Conservation (phyloP, 2,797 vertebrate genomes). For the Sciurus carolinensis region DNA sequence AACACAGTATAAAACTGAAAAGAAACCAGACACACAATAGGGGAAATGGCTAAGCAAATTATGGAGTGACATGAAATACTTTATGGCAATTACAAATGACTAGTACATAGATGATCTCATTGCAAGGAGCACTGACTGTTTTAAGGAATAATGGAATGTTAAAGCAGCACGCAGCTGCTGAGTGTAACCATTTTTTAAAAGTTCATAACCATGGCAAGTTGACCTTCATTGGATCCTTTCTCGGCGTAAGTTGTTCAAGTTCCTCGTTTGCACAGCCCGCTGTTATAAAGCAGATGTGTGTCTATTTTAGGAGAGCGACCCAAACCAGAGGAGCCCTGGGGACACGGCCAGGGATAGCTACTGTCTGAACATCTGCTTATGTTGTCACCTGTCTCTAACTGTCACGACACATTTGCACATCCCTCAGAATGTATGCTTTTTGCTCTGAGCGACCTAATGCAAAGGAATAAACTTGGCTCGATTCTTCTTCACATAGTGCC, state of each 20-base stretch:
- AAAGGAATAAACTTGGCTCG: background rate
- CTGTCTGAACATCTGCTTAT: background rate
- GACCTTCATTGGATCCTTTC: background rate
- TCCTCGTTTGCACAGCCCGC: background rate
- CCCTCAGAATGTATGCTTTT: background rate
- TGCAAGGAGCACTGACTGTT: background rate
- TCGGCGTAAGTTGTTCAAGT: background rate
- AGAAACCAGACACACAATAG: background rate
- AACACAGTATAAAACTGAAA: background rate
- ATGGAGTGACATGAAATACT: background rate
- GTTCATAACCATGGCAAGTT: background rate
- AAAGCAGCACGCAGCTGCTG: background rate
- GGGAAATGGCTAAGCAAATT: background rate
- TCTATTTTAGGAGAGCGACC: background rate
- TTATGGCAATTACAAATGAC: background rate
- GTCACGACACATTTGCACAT: background rate
- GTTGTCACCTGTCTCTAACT: background rate
- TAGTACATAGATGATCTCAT: rapidly evolving
- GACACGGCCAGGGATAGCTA: rapidly evolving
- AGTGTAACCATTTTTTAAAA: background rate
- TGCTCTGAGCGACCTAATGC: background rate
- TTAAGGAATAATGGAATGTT: background rate
- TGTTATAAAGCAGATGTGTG: background rate
- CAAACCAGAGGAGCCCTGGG: background rate
- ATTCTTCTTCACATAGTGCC: background rate